Base-by-base conservation (phyloP, 92 coral and sea anemone genomes). In the Anthopleura xanthogrammica region DNA sequence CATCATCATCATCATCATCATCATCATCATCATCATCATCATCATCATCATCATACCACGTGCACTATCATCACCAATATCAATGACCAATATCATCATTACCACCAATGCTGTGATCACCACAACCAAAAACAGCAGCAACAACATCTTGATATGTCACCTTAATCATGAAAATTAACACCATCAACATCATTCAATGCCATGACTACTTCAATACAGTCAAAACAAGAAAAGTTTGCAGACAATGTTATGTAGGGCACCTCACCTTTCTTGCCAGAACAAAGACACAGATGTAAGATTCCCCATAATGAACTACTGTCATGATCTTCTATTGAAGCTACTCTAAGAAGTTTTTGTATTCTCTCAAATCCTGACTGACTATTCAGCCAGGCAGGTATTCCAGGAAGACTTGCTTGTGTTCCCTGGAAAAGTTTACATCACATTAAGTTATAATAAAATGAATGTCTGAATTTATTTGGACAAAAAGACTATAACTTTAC, bases 311-410 rank as follows among this genome's bases (percentile, higher is more conserved):
- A 79, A 23, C 70, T 52, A 14, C 24, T 24, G 46, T 48, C 74
- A n/a, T 52, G 17, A 13, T 48, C 77, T 43, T 65, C 83, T 14
- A 29, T 1, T 36, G 52, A 46, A 2, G 60, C 81, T 9, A 76
- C 22, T 12, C 75, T 79, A 8, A 85, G 79, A 77, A 90, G 40
- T 12, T 66, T 80, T 60, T 78, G 88, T 12, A 90, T 79, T 60
- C 52, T 87, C 78, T 80, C 90, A 36, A 52, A 86, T 54, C 86
- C 93, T 75, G 89, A 75, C 50, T 68, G 23, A 79, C 85, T 77
- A 10, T 62, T 60, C 24, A 91, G 80, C 94, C 94, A 91, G 43
- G 55, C 77, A 77, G 68, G 52, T 16, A 91, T 79, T 19, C 94
- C 94, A 71, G 56, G 24, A 60, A 88, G 43, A n/a, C 84, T 75